phyloP scores from a whole-genome alignment of 2,888 invertebrate genomes.

The Dryadula phaetusa region DNA sequence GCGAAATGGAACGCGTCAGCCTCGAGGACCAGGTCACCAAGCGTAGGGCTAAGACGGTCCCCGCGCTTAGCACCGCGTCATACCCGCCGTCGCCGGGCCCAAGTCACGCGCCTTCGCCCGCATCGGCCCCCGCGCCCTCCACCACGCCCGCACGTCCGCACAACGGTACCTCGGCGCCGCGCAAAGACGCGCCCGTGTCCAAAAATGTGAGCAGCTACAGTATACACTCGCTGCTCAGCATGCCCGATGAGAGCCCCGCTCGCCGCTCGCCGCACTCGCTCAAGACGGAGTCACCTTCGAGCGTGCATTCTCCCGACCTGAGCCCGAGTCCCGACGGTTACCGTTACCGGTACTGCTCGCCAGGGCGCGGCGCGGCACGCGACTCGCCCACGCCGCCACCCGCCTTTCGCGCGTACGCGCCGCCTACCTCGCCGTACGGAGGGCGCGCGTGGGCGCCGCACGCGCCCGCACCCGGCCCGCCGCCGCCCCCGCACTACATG shows the following conservation, averaged over 20 bases:
- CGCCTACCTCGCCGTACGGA: slow-evolving; percentile 47
- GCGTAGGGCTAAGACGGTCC: slow-evolving; percentile 81
- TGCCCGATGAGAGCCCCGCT: slow-evolving; percentile 79
- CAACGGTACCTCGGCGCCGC: slow-evolving; percentile 63
- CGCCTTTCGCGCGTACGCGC: slow-evolving; percentile 51
- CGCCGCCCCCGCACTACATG: slow-evolving; percentile 62
- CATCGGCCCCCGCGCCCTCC: slow-evolving; percentile 51
- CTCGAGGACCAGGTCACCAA: slow-evolving; percentile 87
- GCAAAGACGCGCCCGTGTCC: slow-evolving; percentile 61
- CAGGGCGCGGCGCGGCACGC: slow-evolving; percentile 62
- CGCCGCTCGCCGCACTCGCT: slow-evolving; percentile 66
- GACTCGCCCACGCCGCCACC: slow-evolving; percentile 72
- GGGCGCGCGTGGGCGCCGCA: slow-evolving; percentile 55
- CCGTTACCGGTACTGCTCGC: slow-evolving; percentile 71
- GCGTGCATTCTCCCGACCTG: slow-evolving; percentile 72
- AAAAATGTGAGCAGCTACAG: slow-evolving; percentile 90
- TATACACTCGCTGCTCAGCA: slow-evolving; percentile 92
- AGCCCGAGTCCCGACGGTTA: slow-evolving; percentile 75
- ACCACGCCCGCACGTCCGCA: slow-evolving; percentile 52
- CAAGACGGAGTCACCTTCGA: slow-evolving; percentile 72
- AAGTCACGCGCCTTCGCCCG: slow-evolving; percentile 59
- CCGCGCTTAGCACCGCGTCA: slow-evolving; percentile 69
- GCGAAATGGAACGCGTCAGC: slow-evolving; percentile 91
- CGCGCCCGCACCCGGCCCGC: slow-evolving; percentile 67
- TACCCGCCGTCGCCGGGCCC: slow-evolving; percentile 57